Evolutionary conservation across 2,113 vertebrate genomes (phyloP), one percentile per base, ranked within the genome.

Genomic region (Dunckerocampus dactyliophorus): DNA sequence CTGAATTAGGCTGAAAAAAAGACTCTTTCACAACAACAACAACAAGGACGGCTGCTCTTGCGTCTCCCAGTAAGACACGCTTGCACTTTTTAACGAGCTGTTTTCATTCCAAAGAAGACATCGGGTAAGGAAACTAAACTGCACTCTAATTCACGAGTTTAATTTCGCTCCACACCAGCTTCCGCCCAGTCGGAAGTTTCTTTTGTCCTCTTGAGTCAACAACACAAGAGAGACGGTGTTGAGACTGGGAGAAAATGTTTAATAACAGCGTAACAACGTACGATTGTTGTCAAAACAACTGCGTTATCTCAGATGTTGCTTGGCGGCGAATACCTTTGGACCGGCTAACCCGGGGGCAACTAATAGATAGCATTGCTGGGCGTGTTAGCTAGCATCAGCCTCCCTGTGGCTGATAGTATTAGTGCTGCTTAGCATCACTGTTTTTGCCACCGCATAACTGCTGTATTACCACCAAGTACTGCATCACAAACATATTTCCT

Each of bases 151-250:
- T 3, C 14, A 22, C 66, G 1, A 20, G 49, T 60, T 61, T 14
- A 1, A 20, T 21, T 0, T 37, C 74, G 65, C 51, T 13, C 15
- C 59, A 34, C 45, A 1, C 65, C 68, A 1, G 80, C 85, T 85
- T 85, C 77, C 85, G 80, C 80, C 76, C 81, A 81, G 45, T 51
- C 48, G 62, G 72, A 87, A 87, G 80, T 88, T 87, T 86, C 87
- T 88, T 88, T 88, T 88, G 85, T 88, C 85, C 77, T 85, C 77
- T 65, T 81, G 70, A 59, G 72, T 78, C 82, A 83, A 83, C 81
- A 82, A 83, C 76, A 82, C 79, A 67, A 82, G 71, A 53, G 42
- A 65, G 17, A 59, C 59, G 0, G 67, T 19, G 71, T 49, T 45
- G 39, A 54, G 58, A 53, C 49, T 46, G 47, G 24, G 28, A 47